Evolutionary conservation across 2,888 invertebrate genomes (phyloP).

Genomic region (Lampropteryx suffumata): DNA sequence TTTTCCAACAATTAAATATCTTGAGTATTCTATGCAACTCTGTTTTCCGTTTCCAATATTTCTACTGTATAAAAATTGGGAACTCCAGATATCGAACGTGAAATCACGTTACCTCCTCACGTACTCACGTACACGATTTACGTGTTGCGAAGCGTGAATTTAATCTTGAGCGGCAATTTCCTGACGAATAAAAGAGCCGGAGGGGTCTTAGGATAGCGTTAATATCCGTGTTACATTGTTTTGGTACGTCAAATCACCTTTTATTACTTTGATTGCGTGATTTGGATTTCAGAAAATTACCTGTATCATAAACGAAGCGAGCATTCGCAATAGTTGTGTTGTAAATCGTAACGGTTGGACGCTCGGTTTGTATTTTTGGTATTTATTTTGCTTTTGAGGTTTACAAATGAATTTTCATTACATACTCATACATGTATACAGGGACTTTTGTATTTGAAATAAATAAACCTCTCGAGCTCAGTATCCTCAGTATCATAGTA

Average conservation of each 20-base stretch:
- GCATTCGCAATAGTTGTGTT: no score
- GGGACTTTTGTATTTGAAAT: no score
- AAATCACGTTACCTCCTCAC: conserved; percentile 25
- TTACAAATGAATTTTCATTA: no score
- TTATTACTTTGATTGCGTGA: neutral
- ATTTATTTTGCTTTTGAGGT: no score
- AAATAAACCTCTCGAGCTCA: no score
- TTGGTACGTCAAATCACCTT: neutral
- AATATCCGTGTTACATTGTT: conserved; percentile 24
- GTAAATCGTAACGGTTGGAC: no score
- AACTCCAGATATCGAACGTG: conserved; percentile 9
- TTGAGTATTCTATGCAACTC: no score
- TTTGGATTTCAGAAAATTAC: neutral
- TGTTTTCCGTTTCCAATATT: conserved; percentile 2
- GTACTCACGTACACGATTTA: conserved; percentile 32
- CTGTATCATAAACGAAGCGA: neutral
- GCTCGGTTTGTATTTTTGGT: no score
- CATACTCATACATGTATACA: no score
- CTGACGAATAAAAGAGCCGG: conserved; percentile 22
- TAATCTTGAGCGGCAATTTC: conserved; percentile 31
- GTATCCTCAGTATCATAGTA: no score
- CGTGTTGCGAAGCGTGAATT: conserved; percentile 30
- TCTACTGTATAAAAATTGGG: neutral
- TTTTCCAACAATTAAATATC: no score
- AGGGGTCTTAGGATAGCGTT: conserved; percentile 16